These are phyloP conservation scores for Ia io DNA, from an alignment of 2,113 vertebrate species.

Conservation along the genomic window DNA sequence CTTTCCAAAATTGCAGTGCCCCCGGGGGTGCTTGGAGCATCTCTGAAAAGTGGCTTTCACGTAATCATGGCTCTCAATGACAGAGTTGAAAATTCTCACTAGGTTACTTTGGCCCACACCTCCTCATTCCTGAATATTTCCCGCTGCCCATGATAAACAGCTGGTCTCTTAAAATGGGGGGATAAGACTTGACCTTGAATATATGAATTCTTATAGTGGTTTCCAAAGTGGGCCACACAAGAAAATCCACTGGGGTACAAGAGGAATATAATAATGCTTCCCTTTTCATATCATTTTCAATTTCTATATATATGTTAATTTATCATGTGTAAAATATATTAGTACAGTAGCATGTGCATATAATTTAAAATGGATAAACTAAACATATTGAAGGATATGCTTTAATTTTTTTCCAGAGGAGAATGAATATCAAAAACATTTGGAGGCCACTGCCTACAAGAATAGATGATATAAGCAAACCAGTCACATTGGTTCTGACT, in stretches of 20 bases:
- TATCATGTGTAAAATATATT: not conserved
- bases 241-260: not conserved
- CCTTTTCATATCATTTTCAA: not conserved
- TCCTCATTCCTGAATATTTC: not conserved
- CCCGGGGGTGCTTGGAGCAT: not conserved
- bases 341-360: not conserved
- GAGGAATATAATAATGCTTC: not conserved
- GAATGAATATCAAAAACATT: not conserved
- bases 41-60: not conserved
- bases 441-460: not conserved
- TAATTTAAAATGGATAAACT: not conserved
- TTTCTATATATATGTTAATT: not conserved
- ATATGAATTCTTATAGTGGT: not conserved
- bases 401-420: not conserved
- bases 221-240: not conserved
- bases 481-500: rapidly evolving
- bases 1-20: not conserved
- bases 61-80: not conserved
- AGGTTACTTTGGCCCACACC: not conserved
- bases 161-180: not conserved
- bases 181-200: not conserved
- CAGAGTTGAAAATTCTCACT: not conserved
- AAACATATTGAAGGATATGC: not conserved
- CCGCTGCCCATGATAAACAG: not conserved
- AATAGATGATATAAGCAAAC: not conserved